phyloP scores from a whole-genome alignment of 2,888 invertebrate species.

The Mesorhabditis spiculigera region DNA sequence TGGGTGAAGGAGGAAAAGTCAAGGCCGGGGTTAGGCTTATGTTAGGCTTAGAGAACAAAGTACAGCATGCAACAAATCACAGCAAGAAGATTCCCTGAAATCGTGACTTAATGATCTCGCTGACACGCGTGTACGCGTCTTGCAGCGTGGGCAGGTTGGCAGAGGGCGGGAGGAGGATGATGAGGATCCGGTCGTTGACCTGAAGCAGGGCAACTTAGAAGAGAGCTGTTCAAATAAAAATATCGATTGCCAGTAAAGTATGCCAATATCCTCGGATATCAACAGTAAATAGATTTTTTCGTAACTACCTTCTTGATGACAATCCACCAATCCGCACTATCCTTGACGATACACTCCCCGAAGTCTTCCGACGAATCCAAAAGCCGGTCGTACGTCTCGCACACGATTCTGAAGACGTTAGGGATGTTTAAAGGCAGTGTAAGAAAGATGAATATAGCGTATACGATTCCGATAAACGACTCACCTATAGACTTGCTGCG shows the following conservation, averaged over 20 bases:
- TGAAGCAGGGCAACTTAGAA: background rate
- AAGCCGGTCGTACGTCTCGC: conserved; percentile 44
- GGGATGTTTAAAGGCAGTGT: no score
- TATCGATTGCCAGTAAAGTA: background rate
- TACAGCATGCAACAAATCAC: conserved; percentile 13
- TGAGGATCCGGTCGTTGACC: conserved; percentile 44
- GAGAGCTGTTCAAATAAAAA: background rate
- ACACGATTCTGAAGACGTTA: conserved; percentile 33
- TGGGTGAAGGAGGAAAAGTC: no score
- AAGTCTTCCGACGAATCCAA: conserved; percentile 38
- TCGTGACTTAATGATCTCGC: conserved; percentile 36
- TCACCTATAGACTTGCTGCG: background rate
- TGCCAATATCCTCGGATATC: background rate
- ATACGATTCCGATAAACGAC: conserved; percentile 6
- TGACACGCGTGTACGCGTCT: conserved; percentile 39
- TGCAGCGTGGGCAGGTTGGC: conserved; percentile 29
- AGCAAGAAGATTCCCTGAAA: conserved; percentile 43
- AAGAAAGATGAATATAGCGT: background rate
- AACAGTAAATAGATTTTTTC: background rate
- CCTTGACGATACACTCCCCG: conserved; percentile 46
- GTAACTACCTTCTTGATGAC: conserved; percentile 39
- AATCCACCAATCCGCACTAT: conserved; percentile 54
- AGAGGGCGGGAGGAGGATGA: conserved; percentile 43
- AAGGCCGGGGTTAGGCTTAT: no score
- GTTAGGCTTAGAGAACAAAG: background rate